Evolutionary conservation across 2,888 invertebrate genomes (phyloP).

Genomic region (Fissipunctia ypsillon): DNA sequence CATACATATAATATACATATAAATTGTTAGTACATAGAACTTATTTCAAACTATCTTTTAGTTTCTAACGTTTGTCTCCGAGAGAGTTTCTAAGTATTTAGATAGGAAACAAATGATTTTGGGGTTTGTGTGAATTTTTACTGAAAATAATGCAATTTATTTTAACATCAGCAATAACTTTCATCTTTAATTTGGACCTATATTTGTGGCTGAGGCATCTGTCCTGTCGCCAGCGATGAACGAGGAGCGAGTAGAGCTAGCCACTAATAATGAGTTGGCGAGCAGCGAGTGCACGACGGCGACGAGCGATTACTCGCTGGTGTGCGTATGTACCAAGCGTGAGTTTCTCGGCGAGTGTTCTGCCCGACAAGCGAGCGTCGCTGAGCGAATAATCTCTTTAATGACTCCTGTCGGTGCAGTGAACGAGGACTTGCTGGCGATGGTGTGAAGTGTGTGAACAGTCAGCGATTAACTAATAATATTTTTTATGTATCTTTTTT

Average conservation of each 20-base stretch:
- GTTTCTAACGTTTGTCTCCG: constrained; percentile 46
- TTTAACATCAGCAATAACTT: neutral
- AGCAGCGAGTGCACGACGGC: neutral
- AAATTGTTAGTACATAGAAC: constrained; percentile 44
- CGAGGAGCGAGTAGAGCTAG: neutral
- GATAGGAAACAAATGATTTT: constrained; percentile 65
- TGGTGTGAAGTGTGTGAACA: neutral
- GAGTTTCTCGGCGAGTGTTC: neutral
- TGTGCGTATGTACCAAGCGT: neutral
- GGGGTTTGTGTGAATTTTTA: constrained; percentile 52
- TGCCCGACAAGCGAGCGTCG: neutral
- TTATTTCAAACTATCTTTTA: constrained; percentile 46
- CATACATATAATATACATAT: too few relatives aligned
- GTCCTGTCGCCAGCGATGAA: rapidly evolving
- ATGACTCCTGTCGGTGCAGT: neutral
- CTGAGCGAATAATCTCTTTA: neutral
- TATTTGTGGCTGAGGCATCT: neutral
- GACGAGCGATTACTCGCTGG: neutral
- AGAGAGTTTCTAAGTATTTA: constrained; percentile 65
- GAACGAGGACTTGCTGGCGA: neutral
- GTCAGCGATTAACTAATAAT: neutral
- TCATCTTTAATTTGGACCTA: neutral
- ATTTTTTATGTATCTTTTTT: neutral
- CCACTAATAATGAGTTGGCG: neutral
- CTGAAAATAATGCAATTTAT: neutral